Base-by-base conservation (phyloP, 2,113 vertebrate species). In the Recurvirostra avosetta region DNA sequence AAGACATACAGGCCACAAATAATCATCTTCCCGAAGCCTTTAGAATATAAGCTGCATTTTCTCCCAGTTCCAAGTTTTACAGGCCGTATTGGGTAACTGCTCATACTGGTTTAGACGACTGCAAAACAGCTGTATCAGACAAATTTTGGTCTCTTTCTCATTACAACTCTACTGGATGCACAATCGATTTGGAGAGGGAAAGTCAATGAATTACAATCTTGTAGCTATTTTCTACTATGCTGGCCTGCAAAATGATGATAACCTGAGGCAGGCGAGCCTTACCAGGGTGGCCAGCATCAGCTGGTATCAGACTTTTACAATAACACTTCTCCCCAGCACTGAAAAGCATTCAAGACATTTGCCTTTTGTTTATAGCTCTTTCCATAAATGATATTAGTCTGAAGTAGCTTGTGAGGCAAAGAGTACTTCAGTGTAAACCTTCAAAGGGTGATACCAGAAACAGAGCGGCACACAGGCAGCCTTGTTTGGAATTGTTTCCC, bases 401-500 rank as follows among this genome's bases (percentile, higher is more conserved):
- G 90, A 97, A 96, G 91, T 95, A 95, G 88, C 94, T 82, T 58
- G 80, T 10, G 52, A 88, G 95, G 92, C 97, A 97, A 95, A 97
- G 93, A 77, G 67, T 83, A 94, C 95, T 96, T 96, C 91, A 96
- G 80, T 90, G 58, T 96, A 98, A 98, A 96, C 97, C 95, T 97
- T 93, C 88, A 65, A 85, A 95, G 96, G 86, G 65, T 66, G 95
- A 94, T 86, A 92, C 32, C 32, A 91, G 96, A 30, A 89, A 61
- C 83, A 90, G 87, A 82, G 62, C 94, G 72, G 86, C 81, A 93
- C 83, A 30, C 55, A 86, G 92, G 87, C 92, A 49, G 97, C 98
- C 98, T 98, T 98, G 97, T 98, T 98, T 98, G 98, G 98, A 98
- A 98, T 97, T 98, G 97, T 96, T 98, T 97, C 86, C 82, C 38